A percentile compares a stretch with the other conserved stretches of the same genome.
phyloP scores from a whole-genome alignment of 1,140 invertebrate species.

The Leptonema lineaticorne region DNA sequence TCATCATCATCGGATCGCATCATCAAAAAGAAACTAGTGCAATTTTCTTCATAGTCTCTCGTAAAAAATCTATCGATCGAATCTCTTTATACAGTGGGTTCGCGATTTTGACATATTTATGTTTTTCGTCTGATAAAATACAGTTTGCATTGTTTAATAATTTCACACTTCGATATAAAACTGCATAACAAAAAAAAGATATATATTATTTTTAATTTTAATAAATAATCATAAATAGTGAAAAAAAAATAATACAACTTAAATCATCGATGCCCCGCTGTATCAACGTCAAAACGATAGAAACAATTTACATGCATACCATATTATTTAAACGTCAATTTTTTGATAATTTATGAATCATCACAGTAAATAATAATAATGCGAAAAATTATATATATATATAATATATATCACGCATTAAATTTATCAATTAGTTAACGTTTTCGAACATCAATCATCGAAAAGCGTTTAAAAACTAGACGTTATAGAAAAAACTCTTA shows the following conservation, averaged over 20 bases:
- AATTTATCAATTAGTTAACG: conserved; percentile 14
- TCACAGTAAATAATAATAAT: background rate
- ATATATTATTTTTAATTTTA: background rate
- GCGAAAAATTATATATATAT: no score
- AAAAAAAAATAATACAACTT: background rate
- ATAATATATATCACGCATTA: no score
- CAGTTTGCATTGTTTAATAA: no score
- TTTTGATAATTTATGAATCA: background rate
- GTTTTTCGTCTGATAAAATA: no score
- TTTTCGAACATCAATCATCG: conserved; percentile 4
- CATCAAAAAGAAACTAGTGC: no score
- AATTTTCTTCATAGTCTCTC: no score
- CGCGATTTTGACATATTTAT: no score
- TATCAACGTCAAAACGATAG: background rate
- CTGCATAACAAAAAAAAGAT: background rate
- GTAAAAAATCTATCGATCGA: no score
- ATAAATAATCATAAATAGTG: background rate
- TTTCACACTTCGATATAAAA: background rate
- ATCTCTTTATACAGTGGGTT: no score
- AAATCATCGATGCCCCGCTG: background rate
- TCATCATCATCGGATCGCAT: no score
- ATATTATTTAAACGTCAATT: background rate
- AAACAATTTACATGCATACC: background rate
- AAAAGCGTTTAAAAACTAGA: background rate
- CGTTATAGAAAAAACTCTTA: background rate